A percentile compares a stretch with the other conserved stretches of the same genome.
phyloP scores from a whole-genome alignment of 2,113 vertebrate species.

The Sisor rabdophorus region DNA sequence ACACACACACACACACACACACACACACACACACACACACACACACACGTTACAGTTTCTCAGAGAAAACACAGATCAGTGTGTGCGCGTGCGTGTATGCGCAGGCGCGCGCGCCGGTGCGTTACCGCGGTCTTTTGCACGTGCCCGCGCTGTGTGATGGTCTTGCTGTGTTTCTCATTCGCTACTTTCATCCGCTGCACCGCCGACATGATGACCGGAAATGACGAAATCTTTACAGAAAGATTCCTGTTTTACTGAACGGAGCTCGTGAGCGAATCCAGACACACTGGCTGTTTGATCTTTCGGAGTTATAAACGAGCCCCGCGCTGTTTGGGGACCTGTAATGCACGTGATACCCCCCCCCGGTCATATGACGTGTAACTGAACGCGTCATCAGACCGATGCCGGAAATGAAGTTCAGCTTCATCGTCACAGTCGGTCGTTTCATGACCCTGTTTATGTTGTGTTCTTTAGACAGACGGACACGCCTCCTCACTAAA shows the following conservation, averaged over 20 bases:
- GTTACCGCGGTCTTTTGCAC: slow-evolving; percentile 73
- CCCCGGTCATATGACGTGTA: not conserved
- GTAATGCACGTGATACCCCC: not conserved
- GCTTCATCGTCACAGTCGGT: too few relatives aligned
- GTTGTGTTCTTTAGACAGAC: too few relatives aligned
- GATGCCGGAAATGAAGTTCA: not conserved
- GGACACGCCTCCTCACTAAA: too few relatives aligned
- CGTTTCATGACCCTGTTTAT: too few relatives aligned
- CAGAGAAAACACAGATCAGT: too few relatives aligned
- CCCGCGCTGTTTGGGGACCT: not conserved
- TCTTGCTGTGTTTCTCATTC: slow-evolving; percentile 78
- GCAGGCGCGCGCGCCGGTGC: not conserved
- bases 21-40: not conserved
- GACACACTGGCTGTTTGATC: not conserved
- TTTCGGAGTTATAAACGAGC: too few relatives aligned
- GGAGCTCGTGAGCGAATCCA: not conserved
- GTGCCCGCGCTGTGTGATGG: slow-evolving; percentile 75
- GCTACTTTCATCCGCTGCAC: slow-evolving; percentile 78
- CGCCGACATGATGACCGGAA: slow-evolving; percentile 65
- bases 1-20: too few relatives aligned
- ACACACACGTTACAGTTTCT: too few relatives aligned
- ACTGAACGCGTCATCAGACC: not conserved
- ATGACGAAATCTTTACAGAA: not conserved
- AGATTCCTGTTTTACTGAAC: not conserved
- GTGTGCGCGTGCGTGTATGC: not conserved